Evolutionary conservation across 2,113 vertebrate genomes (phyloP), one percentile per base, ranked within the genome.

Genomic region (Petroica traversi): DNA sequence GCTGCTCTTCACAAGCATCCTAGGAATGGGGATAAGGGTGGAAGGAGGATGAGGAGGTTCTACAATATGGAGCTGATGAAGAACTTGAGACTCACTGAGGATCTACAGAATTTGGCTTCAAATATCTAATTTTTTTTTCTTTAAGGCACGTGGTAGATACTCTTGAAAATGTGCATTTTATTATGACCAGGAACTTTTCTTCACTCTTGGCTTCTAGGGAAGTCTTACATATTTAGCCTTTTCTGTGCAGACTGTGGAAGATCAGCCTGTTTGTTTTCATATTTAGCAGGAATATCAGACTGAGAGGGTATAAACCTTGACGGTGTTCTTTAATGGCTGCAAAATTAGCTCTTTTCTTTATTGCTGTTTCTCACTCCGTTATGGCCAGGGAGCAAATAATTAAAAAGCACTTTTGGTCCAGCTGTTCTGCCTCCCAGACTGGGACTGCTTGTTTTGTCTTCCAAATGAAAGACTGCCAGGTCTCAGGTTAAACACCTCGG

Each of bases 291-390:
- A 92, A 61, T 74, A 89, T 94, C 68, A 91, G 95, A 78, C 57
- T 55, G 68, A 71, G 85, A 82, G 66, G 40, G n/a, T 91, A 91
- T 72, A 91, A 95, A 87, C 93, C 66, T 92, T 93, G 73, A 63
- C 0, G 10, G 66, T 91, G 66, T 64, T 91, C 77, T 81, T 75
- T 91, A 88, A 92, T 77, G 69, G 58, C 76, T 93, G 54, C 52
- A 82, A 95, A 94, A 92, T 92, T 91, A 93, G 74, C 73, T 95
- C 41, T 85, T 85, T 83, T 73, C 88, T 95, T 91, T 95, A 89
- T 92, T 95, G 61, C 76, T 86, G 11, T 89, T 92, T 77, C 69
- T 89, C 52, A 41, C 73, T 52, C 58, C 29, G 10, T 57, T 91
- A 62, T 4, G 52, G 36, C 69, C 84, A 75, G 81, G 45, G 46